phyloP scores from a whole-genome alignment of 2,888 invertebrate species.

The Cantharis lateralis region DNA sequence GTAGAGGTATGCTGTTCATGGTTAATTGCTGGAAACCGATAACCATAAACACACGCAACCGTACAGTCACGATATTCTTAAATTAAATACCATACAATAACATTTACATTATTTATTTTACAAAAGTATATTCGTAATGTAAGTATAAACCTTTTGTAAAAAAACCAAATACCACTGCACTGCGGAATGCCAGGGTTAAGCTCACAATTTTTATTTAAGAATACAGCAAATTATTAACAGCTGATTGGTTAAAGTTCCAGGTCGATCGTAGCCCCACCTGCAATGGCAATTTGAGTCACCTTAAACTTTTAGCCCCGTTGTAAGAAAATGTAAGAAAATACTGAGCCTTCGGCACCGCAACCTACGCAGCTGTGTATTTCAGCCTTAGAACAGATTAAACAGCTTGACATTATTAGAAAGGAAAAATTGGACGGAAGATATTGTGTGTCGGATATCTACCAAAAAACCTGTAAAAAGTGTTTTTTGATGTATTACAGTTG shows the following conservation, averaged over 20 bases:
- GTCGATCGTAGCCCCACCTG: not conserved
- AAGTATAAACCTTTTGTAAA: not conserved
- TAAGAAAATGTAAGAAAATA: too few species aligned
- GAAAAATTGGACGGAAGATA: not conserved
- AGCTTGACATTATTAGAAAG: not conserved
- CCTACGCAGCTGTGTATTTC: not conserved
- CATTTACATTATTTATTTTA: not conserved
- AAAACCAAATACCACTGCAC: not conserved
- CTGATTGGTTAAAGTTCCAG: not conserved
- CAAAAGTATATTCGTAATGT: not conserved
- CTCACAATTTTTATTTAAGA: not conserved
- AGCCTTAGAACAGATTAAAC: too few species aligned
- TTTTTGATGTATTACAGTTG: not conserved
- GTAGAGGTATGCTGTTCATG: constrained; percentile 7
- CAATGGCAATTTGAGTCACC: not conserved
- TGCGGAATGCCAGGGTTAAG: not conserved
- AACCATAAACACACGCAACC: constrained; percentile 13
- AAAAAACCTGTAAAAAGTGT: not conserved
- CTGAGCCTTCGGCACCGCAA: too few species aligned
- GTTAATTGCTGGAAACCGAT: constrained; percentile 18
- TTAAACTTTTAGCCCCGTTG: too few species aligned
- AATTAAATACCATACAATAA: constrained; percentile 7
- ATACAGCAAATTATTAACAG: not conserved
- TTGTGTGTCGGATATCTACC: not conserved
- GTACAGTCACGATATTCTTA: constrained; percentile 14